Conservation (phyloP, 2,888 invertebrate genomes). For the Apamea epomidion region DNA sequence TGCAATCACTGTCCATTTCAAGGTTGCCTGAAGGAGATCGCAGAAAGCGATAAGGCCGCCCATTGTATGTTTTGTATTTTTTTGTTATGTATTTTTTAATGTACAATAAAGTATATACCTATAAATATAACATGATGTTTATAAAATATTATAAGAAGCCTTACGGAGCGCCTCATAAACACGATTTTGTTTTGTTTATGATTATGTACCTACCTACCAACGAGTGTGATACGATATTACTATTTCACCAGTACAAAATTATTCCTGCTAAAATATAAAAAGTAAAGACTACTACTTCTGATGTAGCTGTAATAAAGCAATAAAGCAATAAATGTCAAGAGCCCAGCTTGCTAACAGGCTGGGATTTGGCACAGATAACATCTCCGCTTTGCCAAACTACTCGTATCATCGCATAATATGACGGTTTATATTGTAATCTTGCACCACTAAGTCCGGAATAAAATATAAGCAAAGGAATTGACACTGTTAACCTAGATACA, state of each 20-base stretch:
- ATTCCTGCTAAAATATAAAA: background rate
- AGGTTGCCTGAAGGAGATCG: no score
- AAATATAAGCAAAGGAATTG: background rate
- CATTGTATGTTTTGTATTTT: no score
- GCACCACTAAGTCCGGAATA: background rate
- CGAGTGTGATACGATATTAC: no score
- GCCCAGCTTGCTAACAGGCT: slow-evolving; percentile 5
- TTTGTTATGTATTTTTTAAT: no score
- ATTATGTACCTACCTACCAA: no score
- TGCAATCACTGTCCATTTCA: no score
- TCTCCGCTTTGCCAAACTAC: slow-evolving; percentile 25
- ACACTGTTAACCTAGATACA: background rate
- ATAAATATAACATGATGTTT: no score
- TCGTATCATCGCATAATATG: slow-evolving; percentile 16
- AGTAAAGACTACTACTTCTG: background rate
- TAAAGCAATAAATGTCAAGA: slow-evolving; percentile 10
- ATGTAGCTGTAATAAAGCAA: background rate
- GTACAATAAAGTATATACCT: no score
- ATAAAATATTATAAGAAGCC: no score
- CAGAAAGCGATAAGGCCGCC: no score
- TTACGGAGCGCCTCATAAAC: no score
- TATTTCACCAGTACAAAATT: background rate
- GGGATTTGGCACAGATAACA: slow-evolving; percentile 47
- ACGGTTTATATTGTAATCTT: slow-evolving; percentile 24
- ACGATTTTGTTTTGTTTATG: no score